A percentile compares a stretch with the other conserved stretches of the same genome.
Conservation (phyloP, 1,140 invertebrate species). For the Apis laboriosa region DNA sequence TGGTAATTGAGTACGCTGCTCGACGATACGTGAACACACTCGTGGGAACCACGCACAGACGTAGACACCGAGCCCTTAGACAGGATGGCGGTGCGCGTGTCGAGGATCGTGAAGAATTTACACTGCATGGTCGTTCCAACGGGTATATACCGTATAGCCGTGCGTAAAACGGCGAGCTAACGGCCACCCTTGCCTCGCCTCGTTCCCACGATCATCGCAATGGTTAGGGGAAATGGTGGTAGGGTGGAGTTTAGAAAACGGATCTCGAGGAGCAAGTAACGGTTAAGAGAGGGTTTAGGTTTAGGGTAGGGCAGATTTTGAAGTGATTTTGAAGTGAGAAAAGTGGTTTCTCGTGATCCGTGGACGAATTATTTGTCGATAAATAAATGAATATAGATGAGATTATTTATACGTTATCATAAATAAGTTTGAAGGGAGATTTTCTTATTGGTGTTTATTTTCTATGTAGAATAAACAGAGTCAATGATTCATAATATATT, state of each 20-base stretch:
- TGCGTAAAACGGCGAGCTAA: slow-evolving; percentile 42
- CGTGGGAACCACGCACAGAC: slow-evolving; percentile 7
- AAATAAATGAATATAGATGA: too few relatives aligned
- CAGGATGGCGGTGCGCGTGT: slow-evolving; percentile 18
- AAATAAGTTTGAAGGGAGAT: too few relatives aligned
- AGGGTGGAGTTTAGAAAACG: not conserved
- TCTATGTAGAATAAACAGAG: too few relatives aligned
- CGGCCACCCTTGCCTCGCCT: not conserved
- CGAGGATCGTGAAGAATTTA: slow-evolving; percentile 50
- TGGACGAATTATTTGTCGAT: too few relatives aligned
- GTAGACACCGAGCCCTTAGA: slow-evolving; percentile 22
- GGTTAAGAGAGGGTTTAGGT: not conserved
- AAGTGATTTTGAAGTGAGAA: too few relatives aligned
- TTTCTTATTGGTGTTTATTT: too few relatives aligned
- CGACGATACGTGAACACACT: slow-evolving; percentile 16
- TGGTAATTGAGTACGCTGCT: slow-evolving; percentile 34
- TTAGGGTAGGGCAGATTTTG: not conserved
- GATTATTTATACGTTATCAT: too few relatives aligned
- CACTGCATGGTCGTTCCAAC: slow-evolving; percentile 39
- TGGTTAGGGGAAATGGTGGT: not conserved
- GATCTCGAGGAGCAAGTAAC: not conserved
- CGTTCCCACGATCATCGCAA: not conserved
- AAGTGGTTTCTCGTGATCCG: too few relatives aligned
- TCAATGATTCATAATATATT: too few relatives aligned
- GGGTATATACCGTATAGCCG: slow-evolving; percentile 47